Evolutionary conservation across 37 sponge, comb jelly and placozoan genomes (phyloP).

Genomic region (Spongilla lacustris): DNA sequence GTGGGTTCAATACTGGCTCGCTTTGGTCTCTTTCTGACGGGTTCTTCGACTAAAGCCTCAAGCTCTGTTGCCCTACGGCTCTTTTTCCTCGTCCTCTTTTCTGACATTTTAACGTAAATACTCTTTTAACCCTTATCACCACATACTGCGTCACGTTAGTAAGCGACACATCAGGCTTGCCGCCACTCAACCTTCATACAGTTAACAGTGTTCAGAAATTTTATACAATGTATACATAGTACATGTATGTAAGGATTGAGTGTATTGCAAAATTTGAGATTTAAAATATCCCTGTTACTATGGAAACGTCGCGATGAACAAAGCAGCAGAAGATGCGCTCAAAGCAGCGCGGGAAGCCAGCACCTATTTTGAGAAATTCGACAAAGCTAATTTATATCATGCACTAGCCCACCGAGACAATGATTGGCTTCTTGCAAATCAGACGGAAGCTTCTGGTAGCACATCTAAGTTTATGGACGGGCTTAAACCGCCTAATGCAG

Average conservation of each 20-base stretch:
- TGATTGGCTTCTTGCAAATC: conserved; percentile 73
- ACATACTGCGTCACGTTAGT: no score
- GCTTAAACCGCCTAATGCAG: background rate
- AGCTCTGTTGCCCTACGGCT: conserved; percentile 6
- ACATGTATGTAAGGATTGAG: no score
- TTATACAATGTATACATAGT: no score
- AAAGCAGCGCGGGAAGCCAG: conserved; percentile 56
- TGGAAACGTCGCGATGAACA: background rate
- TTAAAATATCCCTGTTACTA: no score
- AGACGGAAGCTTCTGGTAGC: conserved; percentile 9
- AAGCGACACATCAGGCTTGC: no score
- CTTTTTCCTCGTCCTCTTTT: conserved; percentile 6
- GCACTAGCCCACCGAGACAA: conserved; percentile 39
- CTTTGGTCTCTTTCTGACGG: conserved; percentile 22
- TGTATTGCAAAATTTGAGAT: no score
- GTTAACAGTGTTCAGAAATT: no score
- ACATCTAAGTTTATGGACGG: background rate
- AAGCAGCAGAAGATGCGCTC: conserved; percentile 28
- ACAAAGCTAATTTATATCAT: conserved; percentile 55
- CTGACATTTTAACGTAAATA: background rate
- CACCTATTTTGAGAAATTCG: conserved; percentile 73
- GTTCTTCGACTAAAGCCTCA: conserved; percentile 9
- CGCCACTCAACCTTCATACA: no score
- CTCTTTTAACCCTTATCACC: no score
- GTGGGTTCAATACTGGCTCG: background rate